Evolutionary conservation across 53 echinoderm and acorn worm species (phyloP).

Genomic region (Paelopatides confundens): DNA sequence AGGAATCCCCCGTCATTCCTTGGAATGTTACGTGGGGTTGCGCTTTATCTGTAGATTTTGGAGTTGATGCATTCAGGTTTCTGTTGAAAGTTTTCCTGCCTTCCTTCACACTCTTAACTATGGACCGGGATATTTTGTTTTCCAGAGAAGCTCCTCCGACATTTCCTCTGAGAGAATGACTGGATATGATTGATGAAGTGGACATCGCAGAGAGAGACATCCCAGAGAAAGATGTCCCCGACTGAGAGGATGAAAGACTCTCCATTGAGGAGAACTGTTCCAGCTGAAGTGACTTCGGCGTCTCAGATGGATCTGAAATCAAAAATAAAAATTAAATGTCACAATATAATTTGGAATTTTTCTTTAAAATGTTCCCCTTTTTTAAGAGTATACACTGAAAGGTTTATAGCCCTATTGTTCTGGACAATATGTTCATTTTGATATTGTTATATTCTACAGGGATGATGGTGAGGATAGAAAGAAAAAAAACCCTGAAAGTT

Average conservation of each 20-base stretch:
- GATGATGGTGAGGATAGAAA: no score
- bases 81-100: constrained; percentile 28
- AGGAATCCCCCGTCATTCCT: background rate
- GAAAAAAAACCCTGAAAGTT: no score
- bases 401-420: no score
- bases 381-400: no score
- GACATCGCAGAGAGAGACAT: constrained; percentile 96
- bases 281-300: constrained; percentile 86
- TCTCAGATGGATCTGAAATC: constrained; percentile 85
- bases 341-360: no score
- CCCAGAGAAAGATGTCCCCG: constrained; percentile 92
- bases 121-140: constrained; percentile 55
- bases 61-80: background rate
- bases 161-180: constrained; percentile 67
- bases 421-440: no score
- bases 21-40: background rate
- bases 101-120: constrained; percentile 70
- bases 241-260: constrained; percentile 92
- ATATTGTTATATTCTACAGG: no score
- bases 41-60: background rate
- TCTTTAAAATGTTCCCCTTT: no score
- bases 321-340: background rate
- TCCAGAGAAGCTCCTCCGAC: constrained; percentile 54
- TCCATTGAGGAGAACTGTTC: constrained; percentile 99
- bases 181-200: constrained; percentile 89